Evolutionary conservation across 2,888 invertebrate species (phyloP), one percentile per base, ranked within the genome.

Genomic region (Altica lythri): DNA sequence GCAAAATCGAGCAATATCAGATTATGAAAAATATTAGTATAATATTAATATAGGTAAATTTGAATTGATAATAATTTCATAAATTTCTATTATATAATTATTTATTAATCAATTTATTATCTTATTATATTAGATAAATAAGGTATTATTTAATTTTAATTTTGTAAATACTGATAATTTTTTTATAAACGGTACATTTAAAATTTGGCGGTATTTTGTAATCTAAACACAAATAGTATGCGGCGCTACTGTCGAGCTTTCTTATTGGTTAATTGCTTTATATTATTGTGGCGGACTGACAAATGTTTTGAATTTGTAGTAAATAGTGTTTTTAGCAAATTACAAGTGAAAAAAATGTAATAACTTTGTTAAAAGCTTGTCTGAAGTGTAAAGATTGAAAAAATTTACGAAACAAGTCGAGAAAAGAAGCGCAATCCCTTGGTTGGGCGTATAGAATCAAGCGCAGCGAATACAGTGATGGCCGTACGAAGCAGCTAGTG

Each of bases 251-350:
- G 51, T 56, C 66, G 56, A 18, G 32, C 16, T 34, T 48, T 62
- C 54, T 61, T 65, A 73, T 74, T 74, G 73, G 73, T 69, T 67
- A 67, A 69, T 67, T 66, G 67, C 55, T 54, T 64, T 64, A 64
- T 60, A 64, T 64, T 38, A 59, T 65, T 69, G 71, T 72, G 71
- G 72, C 73, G 72, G 71, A 73, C 62, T 70, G 52, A 58, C 62
- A 61, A 65, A 59, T 71, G 70, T 72, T 73, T 74, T 74, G 72
- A 72, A 73, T 68, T 65, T 67, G 70, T 63, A 59, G 57, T 68
- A 68, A 71, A 69, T 68, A 65, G 58, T 60, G 44, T 55, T 58
- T 64, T 63, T 58, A 19, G 29, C 53, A 60, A 57, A 57, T 50
- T 43, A 48, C 57, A 49, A 52, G 17, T 17, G 19, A 46, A 42